Evolutionary conservation across 2,113 vertebrate genomes (phyloP), one percentile per base, ranked within the genome.

Genomic region (Nyctibius bracteatus): DNA sequence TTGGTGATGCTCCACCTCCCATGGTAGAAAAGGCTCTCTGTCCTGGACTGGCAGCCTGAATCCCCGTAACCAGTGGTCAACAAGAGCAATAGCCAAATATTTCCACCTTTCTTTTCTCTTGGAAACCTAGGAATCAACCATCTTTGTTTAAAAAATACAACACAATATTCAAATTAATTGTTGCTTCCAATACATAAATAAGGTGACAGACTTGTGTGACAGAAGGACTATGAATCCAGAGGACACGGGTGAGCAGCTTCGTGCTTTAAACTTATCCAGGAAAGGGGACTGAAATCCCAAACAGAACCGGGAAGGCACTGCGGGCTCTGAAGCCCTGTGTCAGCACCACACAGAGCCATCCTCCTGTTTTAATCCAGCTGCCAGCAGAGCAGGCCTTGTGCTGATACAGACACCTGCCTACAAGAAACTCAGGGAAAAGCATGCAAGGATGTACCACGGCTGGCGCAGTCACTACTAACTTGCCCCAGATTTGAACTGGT

Each of bases 401-500:
- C 27, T 4, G 17, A 59, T 1, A 39, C 30, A 35, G 37, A 23
- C 14, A 80, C 81, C 82, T 44, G 51, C 43, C 63, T 10, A 20
- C 0, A 1, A 75, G 81, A 59, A 57, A 59, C 52, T 25, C 1
- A 1, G 5, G 8, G 66, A 31, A 44, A 46, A 51, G 67, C 82
- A 41, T 0, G 0, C 12, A 1, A 47, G 47, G 72, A 73, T 15
- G 39, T 18, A 49, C 54, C 63, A 14, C 0, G 30, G 80, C 86
- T 75, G 47, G 6, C 30, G 51, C 63, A 86, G 85, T 4, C 90
- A 27, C 67, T 72, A 68, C 92, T 83, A 93, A 81, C 83, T 33
- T 72, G 92, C 88, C 92, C 92, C 73, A 90, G 75, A 28, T 92
- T 61, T 94, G 96, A 95, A 94, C 96, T 75, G 78, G 92, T 79